Evolutionary conservation across 2,113 vertebrate species (phyloP).

Genomic region (Centrocercus urophasianus): DNA sequence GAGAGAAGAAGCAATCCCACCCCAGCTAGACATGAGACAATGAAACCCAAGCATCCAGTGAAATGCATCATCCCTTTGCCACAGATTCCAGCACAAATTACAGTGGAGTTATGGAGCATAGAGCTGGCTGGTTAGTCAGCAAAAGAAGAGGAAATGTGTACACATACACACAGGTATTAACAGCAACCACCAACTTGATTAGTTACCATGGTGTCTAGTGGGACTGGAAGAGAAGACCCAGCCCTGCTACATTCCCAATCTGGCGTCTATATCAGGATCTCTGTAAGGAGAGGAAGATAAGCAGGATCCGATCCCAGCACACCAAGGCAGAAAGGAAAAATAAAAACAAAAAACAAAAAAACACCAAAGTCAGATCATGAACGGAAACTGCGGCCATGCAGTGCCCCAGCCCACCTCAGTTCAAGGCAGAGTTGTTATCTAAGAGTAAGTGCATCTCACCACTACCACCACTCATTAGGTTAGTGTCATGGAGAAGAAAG

Average conservation of each 20-base stretch:
- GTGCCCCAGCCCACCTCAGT: conserved; percentile 25
- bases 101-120: conserved; percentile 33
- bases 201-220: conserved; percentile 84
- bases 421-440: conserved; percentile 56
- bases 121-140: conserved; percentile 62
- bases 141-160: conserved; percentile 57
- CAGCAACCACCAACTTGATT: conserved; percentile 70
- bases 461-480: conserved; percentile 19
- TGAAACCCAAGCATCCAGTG: conserved; percentile 64
- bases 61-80: conserved; percentile 65
- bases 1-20: conserved; percentile 29
- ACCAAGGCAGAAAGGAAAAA: conserved; percentile 66
- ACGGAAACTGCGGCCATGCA: conserved; percentile 69
- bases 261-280: conserved; percentile 79
- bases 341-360: not conserved
- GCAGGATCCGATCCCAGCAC: conserved; percentile 74
- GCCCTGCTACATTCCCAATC: conserved; percentile 76
- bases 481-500: conserved; percentile 52
- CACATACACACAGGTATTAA: conserved; percentile 56
- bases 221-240: conserved; percentile 76
- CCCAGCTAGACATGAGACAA: conserved; percentile 58
- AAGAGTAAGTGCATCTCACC: conserved; percentile 28
- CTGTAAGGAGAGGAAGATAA: conserved; percentile 79
- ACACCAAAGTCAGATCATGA: conserved; percentile 67
- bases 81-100: conserved; percentile 61